phyloP scores from a whole-genome alignment of 1,140 invertebrate genomes.

The Radopholus similis region DNA sequence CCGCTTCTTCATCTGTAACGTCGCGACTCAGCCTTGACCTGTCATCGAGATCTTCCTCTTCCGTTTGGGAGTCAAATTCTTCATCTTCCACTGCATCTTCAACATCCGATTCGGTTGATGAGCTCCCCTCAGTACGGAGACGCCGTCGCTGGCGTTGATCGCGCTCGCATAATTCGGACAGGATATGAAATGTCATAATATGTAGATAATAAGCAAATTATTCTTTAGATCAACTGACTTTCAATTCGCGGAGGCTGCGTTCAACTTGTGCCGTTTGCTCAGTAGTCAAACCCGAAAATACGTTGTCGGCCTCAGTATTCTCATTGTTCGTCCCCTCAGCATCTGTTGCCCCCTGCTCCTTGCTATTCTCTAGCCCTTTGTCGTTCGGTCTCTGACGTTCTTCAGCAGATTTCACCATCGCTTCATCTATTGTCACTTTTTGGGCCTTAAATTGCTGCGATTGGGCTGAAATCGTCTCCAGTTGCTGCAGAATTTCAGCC shows the following conservation, averaged over 20 bases:
- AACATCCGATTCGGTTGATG: not conserved
- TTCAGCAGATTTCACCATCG: not conserved
- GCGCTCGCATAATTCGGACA: not conserved
- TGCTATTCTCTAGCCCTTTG: not conserved
- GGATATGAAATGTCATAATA: not conserved
- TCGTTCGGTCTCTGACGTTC: not conserved
- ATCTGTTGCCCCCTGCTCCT: not conserved
- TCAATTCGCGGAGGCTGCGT: not conserved
- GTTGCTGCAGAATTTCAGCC: slow-evolving; percentile 35
- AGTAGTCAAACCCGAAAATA: not conserved
- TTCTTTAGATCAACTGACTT: not conserved
- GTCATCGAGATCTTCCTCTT: slow-evolving; percentile 20
- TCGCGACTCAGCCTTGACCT: not conserved
- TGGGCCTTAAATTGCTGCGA: not conserved
- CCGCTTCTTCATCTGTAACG: not conserved
- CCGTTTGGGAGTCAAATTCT: not conserved
- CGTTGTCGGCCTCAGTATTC: not conserved
- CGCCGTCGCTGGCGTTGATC: not conserved
- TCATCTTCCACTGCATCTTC: slow-evolving; percentile 1
- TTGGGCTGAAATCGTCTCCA: slow-evolving; percentile 29
- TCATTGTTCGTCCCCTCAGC: not conserved
- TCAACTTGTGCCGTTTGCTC: not conserved
- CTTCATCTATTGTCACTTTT: not conserved
- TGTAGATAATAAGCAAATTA: not conserved
- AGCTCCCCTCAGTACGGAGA: not conserved